Evolutionary conservation across 2,797 vertebrate genomes (phyloP).

Genomic region (Pseudocheirus occidentalis): DNA sequence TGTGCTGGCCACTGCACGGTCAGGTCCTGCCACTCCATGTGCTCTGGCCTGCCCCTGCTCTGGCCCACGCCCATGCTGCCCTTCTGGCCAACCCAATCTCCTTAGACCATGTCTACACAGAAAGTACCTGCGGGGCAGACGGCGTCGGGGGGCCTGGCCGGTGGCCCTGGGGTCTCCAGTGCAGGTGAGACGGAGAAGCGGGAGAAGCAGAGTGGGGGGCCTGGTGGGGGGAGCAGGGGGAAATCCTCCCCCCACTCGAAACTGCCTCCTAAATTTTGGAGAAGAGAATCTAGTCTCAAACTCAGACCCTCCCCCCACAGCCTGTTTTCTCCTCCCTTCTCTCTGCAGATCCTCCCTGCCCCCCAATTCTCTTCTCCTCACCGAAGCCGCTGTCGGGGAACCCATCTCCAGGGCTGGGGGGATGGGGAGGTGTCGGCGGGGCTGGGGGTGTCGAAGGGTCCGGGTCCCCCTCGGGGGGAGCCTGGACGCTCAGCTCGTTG

Average conservation of each 20-base stretch:
- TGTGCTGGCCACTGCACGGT: too few species aligned
- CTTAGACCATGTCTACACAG: neutral
- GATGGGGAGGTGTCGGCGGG: constrained; percentile 81
- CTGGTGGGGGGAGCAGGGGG: constrained; percentile 80
- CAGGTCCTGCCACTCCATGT: neutral
- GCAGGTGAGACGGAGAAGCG: constrained; percentile 96
- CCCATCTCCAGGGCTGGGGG: constrained; percentile 83
- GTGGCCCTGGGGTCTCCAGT: constrained; percentile 87
- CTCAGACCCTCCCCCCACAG: neutral
- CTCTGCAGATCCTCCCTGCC: too few species aligned
- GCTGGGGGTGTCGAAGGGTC: constrained; percentile 73
- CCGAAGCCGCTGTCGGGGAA: constrained; percentile 79
- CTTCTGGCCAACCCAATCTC: too few species aligned
- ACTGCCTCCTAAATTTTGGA: constrained; percentile 85
- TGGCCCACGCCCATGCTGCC: rapidly evolving
- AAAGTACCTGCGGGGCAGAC: constrained; percentile 69
- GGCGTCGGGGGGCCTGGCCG: constrained; percentile 76
- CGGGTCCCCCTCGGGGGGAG: constrained; percentile 83
- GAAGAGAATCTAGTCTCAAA: neutral
- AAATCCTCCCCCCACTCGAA: constrained; percentile 92
- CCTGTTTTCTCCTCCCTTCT: neutral
- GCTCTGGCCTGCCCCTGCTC: neutral
- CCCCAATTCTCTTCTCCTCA: constrained; percentile 67
- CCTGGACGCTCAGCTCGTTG: constrained; percentile 90
- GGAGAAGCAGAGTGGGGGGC: constrained; percentile 87